Percentiles rank a stretch among this genome's conserved stretches.
These are phyloP conservation scores for Sandelia bainsii DNA, from an alignment of 2,797 vertebrate species.

Conservation along the genomic window DNA sequence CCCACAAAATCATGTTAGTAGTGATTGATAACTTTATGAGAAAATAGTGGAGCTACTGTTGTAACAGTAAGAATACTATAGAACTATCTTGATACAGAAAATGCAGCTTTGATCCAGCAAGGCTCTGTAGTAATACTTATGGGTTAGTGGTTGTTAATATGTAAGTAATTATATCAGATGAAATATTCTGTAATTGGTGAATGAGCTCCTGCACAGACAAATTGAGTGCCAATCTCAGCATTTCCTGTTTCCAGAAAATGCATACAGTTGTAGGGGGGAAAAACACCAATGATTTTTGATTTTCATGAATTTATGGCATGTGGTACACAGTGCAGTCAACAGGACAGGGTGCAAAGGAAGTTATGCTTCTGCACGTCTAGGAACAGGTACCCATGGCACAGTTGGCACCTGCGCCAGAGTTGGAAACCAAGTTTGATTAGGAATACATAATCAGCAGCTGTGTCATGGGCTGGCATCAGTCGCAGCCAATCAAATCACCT, in stretches of 20 bases:
- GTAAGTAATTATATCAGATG: background rate
- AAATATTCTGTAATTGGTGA: background rate
- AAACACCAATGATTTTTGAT: background rate
- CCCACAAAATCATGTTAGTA: too few species aligned
- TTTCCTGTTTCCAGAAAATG: constrained; percentile 15
- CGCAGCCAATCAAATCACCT: constrained; percentile 46
- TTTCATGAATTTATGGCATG: background rate
- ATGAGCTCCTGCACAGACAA: constrained; percentile 1
- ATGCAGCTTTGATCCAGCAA: too few species aligned
- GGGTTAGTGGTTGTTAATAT: too few species aligned
- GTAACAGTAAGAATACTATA: too few species aligned
- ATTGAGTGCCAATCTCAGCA: background rate
- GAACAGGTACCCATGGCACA: constrained; percentile 58
- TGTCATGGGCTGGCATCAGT: constrained; percentile 37
- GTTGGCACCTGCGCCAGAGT: constrained; percentile 33
- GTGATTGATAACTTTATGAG: background rate
- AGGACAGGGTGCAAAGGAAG: constrained; percentile 22
- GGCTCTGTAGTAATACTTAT: too few species aligned
- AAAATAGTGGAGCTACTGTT: background rate
- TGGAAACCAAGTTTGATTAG: constrained; percentile 57
- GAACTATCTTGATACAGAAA: too few species aligned
- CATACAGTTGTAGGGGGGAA: background rate
- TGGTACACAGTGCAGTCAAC: constrained; percentile 17
- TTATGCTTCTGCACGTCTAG: constrained; percentile 24
- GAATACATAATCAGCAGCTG: constrained; percentile 37